Evolutionary conservation across 2,113 vertebrate species (phyloP), one percentile per base, ranked within the genome.

Genomic region (Tetraodon nigroviridis): DNA sequence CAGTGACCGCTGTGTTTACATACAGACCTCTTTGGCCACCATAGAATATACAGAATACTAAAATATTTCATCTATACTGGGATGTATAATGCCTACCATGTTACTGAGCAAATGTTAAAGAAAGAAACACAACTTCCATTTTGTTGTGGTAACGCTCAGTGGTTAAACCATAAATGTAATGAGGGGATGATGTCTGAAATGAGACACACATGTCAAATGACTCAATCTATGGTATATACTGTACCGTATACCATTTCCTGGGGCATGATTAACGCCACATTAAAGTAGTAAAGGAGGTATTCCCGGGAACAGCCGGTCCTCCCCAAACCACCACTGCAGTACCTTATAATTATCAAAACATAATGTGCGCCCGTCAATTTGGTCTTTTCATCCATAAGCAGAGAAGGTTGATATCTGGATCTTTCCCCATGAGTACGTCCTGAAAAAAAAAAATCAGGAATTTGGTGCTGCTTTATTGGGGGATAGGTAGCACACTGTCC

Each of bases 281-380:
- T 64, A 41, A 64, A 62, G 55, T 54, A 8, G 56, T 67, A 57
- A 56, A 71, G 57, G 57, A 58, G 58, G 45, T 55, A 59, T 86
- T 76, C 70, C 69, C 81, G 71, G 63, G 15, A 80, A 63, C 75
- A 73, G 71, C 68, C 54, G 21, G n/a, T 75, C 70, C 66, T 60
- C 47, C 17, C 42, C 68, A 80, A 86, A 73, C 70, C 63, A 0
- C 84, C 5, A 21, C 61, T 51, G 46, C 29, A 65, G 65, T 32
- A 57, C 64, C 66, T 82, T 85, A 40, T 82, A 81, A 88, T 88
- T 83, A 87, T 79, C 73, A 64, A 71, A 80, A 72, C 64, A 64
- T 71, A 76, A 77, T 73, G 66, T 69, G 64, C 70, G 67, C 60
- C 71, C 57, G 7, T 71, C 75, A 72, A 64, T 74, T 67, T 79